Percentiles rank a stretch among this genome's conserved stretches.
Evolutionary conservation across 1,140 invertebrate species (phyloP).

Genomic region (Argopecten irradians): DNA sequence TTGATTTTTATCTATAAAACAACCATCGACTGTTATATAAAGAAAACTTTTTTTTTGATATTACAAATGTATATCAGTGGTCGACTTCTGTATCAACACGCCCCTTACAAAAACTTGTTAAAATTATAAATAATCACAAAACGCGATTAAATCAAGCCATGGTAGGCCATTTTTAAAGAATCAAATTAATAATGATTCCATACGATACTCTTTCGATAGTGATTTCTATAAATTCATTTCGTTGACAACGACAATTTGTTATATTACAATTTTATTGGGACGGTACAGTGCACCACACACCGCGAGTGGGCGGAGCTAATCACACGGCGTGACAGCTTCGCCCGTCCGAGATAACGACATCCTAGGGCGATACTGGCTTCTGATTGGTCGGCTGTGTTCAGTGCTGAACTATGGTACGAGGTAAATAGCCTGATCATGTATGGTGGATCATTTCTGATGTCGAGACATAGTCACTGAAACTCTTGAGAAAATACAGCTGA

Average conservation of each 20-base stretch:
- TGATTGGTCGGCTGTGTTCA: not conserved
- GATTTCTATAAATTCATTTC: not conserved
- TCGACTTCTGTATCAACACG: not conserved
- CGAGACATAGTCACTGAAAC: not conserved
- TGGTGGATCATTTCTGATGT: not conserved
- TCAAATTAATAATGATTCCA: not conserved
- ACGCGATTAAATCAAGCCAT: not conserved
- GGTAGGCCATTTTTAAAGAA: not conserved
- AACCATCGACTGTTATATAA: not conserved
- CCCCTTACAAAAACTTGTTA: not conserved
- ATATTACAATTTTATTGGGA: not conserved
- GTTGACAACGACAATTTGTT: not conserved
- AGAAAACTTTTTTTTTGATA: not conserved
- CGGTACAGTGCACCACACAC: not conserved
- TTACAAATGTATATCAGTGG: no score
- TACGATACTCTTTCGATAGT: not conserved
- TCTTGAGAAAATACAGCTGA: not conserved
- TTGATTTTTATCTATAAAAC: not conserved
- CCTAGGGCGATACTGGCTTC: conserved; percentile 1
- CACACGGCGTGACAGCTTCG: not conserved
- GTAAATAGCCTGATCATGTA: not conserved
- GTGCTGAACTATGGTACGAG: not conserved
- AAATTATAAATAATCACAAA: not conserved
- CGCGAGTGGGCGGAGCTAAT: not conserved
- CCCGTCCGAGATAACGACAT: not conserved